Base-by-base conservation (phyloP, 2,888 invertebrate species). In the Rhynchonema sp. region DNA sequence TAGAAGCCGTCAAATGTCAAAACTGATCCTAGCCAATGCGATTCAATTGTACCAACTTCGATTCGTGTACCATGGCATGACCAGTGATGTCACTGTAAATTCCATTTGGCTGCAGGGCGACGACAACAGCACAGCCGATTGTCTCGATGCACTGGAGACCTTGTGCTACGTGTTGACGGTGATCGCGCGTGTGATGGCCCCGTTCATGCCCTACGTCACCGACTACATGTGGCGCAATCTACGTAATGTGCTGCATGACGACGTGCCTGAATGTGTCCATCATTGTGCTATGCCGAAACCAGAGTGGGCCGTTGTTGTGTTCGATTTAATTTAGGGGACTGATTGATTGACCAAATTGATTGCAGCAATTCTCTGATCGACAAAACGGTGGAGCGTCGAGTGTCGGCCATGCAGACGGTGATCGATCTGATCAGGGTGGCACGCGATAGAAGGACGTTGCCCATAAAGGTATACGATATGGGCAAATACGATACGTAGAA, bases 191-290 rank as follows among this genome's bases (percentile, higher is more conserved):
- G 83, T 94, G 68, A 94, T 98, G 87, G 87, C 96, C 1, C 92
- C 98, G 0, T 96, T 96, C 74, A 90, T 92, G 0, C 98, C 98
- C 0, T 99, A 88, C 76, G 79, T 98, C 59, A 85, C 90, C 0
- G 98, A 98, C 75, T 82, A 84, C 62, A 90, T 98, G 83, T 98
- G 88, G 76, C 87, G 89, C 74, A 84, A 86, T 61, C 75, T 98
- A 64, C 81, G 83, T 49, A 79, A 82, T 66, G 77, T 88, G 38
- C 75, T 84, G 26, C 69, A 68, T 49, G 2, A 65, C 63, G 17
- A 60, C 66, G 56, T 67, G 1, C 68, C 71, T 29, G 73, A 78
- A 63, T 91, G 91, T 71, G 84, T 98, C 0, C 98, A 98, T 73
- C 96, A 84, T 72, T 81, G 87, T 68, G 84, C 87, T 84, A 80